phyloP scores from a whole-genome alignment of 2,888 invertebrate species.

The Diarsia mendica region DNA sequence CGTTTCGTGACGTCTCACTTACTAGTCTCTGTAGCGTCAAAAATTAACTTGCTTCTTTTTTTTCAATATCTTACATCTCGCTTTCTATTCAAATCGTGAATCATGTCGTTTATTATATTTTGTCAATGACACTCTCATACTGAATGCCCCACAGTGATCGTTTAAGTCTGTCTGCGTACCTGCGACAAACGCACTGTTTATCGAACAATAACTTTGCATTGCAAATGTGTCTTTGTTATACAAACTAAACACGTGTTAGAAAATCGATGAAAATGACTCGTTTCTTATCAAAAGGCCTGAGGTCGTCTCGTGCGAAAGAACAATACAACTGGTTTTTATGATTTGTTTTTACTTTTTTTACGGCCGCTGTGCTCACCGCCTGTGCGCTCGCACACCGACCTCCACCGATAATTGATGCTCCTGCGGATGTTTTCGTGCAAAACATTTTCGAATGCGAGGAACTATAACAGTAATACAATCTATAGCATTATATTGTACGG shows the following conservation, averaged over 20 bases:
- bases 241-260: conserved; percentile 76
- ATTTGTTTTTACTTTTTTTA: conserved; percentile 85
- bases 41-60: conserved; percentile 73
- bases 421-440: conserved; percentile 78
- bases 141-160: conserved; percentile 52
- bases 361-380: conserved; percentile 67
- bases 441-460: conserved; percentile 53
- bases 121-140: conserved; percentile 52
- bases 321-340: conserved; percentile 87
- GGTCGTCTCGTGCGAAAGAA: conserved; percentile 84
- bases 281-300: conserved; percentile 81
- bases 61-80: conserved; percentile 71
- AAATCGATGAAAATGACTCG: conserved; percentile 79
- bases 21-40: conserved; percentile 74
- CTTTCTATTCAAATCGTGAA: conserved; percentile 81
- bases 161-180: conserved; percentile 53
- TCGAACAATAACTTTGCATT: conserved; percentile 71
- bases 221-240: conserved; percentile 72
- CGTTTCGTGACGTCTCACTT: conserved; percentile 79
- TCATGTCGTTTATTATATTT: conserved; percentile 69
- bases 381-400: conserved; percentile 67
- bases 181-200: conserved; percentile 66
- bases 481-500: conserved; percentile 34
- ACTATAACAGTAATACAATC: conserved; percentile 42
- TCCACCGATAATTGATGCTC: conserved; percentile 70